These are phyloP conservation scores for Ophion costatus DNA, from an alignment of 2,888 invertebrate species.

Conservation along the genomic window DNA sequence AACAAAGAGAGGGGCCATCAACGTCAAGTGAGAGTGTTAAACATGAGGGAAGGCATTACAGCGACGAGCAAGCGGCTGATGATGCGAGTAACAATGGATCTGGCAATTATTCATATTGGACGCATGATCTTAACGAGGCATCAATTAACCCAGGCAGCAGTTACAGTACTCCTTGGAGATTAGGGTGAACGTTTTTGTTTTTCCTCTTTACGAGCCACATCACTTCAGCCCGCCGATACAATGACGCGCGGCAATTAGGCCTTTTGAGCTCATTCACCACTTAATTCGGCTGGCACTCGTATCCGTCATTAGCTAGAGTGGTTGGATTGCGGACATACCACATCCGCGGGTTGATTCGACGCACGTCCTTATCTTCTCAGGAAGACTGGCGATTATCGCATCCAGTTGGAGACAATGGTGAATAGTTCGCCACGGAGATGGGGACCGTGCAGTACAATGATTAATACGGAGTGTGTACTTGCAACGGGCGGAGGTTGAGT, in stretches of 20 bases:
- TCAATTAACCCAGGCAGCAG: background rate
- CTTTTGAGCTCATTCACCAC: constrained; percentile 16
- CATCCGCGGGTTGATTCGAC: background rate
- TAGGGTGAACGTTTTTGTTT: constrained; percentile 3
- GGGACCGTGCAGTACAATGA: background rate
- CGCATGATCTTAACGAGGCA: constrained; percentile 1
- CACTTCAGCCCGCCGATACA: constrained; percentile 2
- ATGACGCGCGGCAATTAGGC: constrained; percentile 7
- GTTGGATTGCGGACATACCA: constrained; percentile 6
- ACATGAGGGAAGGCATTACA: background rate
- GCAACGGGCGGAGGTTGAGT: constrained; percentile 8
- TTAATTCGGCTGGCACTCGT: constrained; percentile 10
- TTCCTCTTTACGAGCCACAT: background rate
- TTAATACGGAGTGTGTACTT: background rate
- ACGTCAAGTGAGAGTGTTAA: background rate
- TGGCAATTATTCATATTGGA: background rate
- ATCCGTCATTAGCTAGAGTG: constrained; percentile 23
- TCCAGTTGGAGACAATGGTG: no score
- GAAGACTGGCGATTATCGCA: no score
- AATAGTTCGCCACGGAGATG: no score
- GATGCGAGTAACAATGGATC: background rate
- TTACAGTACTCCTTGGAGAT: constrained; percentile 15
- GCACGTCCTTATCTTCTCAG: background rate
- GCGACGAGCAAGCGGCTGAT: background rate
- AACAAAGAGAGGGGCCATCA: background rate